Evolutionary conservation across 1,140 invertebrate species (phyloP).

Genomic region (Drosophila ficusphila): DNA sequence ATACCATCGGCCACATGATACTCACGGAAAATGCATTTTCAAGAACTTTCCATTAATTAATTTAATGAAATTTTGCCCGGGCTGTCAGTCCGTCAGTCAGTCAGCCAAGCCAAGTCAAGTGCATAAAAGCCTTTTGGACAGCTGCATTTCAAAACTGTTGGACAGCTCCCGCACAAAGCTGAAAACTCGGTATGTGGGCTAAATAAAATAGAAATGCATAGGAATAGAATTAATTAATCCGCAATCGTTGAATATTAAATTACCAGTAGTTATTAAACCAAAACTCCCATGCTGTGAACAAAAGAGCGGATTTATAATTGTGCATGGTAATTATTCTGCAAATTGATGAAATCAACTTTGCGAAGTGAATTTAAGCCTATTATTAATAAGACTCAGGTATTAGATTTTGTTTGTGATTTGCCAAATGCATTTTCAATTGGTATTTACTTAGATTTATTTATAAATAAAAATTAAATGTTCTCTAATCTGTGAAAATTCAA

Average conservation of each 20-base stretch:
- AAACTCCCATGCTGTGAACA: neutral
- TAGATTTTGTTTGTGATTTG: too few relatives aligned
- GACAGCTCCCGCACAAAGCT: conserved; percentile 16
- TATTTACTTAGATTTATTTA: too few relatives aligned
- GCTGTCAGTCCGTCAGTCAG: conserved; percentile 27
- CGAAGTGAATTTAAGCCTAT: neutral
- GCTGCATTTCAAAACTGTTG: conserved; percentile 18
- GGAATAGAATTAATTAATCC: conserved; percentile 4
- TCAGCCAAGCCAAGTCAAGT: conserved; percentile 20
- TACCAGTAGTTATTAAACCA: neutral
- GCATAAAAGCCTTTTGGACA: conserved; percentile 37
- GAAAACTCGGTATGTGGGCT: conserved; percentile 10
- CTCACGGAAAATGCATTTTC: conserved; percentile 21
- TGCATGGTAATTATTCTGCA: neutral
- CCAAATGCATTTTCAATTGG: too few relatives aligned
- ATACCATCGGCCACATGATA: conserved; percentile 37
- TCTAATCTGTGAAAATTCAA: too few relatives aligned
- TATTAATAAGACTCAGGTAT: too few relatives aligned
- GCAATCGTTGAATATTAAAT: conserved; percentile 2
- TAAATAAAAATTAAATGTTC: too few relatives aligned
- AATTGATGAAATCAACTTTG: neutral
- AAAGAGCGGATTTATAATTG: neutral
- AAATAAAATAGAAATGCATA: neutral
- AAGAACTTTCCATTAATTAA: conserved; percentile 43
- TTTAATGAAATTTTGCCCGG: conserved; percentile 37